phyloP scores from a whole-genome alignment of 2,797 vertebrate species.

The Sebastes hubbsi region DNA sequence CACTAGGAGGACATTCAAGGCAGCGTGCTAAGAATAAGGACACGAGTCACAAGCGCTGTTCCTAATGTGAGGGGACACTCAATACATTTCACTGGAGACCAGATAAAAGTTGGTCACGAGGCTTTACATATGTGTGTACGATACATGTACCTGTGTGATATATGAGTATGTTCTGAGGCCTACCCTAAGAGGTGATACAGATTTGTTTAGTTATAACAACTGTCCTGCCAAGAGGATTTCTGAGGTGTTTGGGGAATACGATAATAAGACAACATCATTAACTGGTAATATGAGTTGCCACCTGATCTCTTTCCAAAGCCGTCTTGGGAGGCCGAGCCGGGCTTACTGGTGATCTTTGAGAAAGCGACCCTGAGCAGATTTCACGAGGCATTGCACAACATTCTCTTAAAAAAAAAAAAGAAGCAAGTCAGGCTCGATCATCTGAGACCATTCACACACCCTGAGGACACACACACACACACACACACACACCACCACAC shows the following conservation, averaged over 20 bases:
- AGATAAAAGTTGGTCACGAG: not conserved
- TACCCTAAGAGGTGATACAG: no score
- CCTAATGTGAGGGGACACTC: constrained; percentile 24
- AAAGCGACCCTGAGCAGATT: constrained; percentile 32
- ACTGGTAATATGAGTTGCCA: constrained; percentile 14
- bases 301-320: constrained; percentile 2
- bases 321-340: not conserved
- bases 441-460: constrained; percentile 42
- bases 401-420: constrained; percentile 30
- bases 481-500: constrained; percentile 12
- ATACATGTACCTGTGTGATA: not conserved
- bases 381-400: constrained; percentile 35
- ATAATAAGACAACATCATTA: not conserved
- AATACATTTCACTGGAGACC: constrained; percentile 33
- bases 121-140: not conserved
- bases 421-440: constrained; percentile 59
- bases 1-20: constrained; percentile 59
- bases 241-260: not conserved
- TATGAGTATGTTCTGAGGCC: not conserved
- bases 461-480: constrained; percentile 10
- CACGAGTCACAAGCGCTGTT: constrained; percentile 56
- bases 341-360: constrained; percentile 19
- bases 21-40: constrained; percentile 61
- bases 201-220: not conserved
- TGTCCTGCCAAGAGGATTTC: not conserved